Conservation (phyloP, 1,140 invertebrate genomes). For the Popillia japonica region DNA sequence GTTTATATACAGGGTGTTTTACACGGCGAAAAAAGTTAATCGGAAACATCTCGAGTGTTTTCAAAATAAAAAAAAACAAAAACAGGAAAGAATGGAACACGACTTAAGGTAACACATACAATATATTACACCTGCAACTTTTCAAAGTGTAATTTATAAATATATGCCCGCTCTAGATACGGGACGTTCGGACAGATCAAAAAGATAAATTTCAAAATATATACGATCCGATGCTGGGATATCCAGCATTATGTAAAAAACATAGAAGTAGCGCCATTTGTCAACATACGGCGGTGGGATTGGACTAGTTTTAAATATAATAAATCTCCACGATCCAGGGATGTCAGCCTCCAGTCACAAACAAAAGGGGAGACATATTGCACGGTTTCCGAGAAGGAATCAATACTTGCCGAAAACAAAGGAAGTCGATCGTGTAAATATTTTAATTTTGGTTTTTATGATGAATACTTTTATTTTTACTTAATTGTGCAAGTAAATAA, state of each 20-base stretch:
- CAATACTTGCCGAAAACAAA: not conserved
- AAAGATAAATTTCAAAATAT: slow-evolving; percentile 28
- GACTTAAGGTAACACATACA: no score
- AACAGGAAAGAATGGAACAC: no score
- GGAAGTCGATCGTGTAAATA: not conserved
- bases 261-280: not conserved
- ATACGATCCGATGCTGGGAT: not conserved
- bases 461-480: no score
- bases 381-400: not conserved
- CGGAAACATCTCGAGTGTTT: no score
- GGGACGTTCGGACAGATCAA: not conserved
- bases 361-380: not conserved
- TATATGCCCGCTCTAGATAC: not conserved
- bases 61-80: no score
- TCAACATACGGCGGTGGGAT: not conserved
- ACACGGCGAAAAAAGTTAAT: no score
- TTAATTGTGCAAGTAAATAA: no score
- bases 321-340: not conserved
- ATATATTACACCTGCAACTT: not conserved
- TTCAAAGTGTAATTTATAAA: not conserved
- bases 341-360: slow-evolving; percentile 3
- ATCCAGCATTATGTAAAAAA: not conserved
- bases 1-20: no score
- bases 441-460: not conserved
- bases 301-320: slow-evolving; percentile 16